Evolutionary conservation across 2,888 invertebrate species (phyloP), one percentile per base, ranked within the genome.

Genomic region (Diarsia brunnea): DNA sequence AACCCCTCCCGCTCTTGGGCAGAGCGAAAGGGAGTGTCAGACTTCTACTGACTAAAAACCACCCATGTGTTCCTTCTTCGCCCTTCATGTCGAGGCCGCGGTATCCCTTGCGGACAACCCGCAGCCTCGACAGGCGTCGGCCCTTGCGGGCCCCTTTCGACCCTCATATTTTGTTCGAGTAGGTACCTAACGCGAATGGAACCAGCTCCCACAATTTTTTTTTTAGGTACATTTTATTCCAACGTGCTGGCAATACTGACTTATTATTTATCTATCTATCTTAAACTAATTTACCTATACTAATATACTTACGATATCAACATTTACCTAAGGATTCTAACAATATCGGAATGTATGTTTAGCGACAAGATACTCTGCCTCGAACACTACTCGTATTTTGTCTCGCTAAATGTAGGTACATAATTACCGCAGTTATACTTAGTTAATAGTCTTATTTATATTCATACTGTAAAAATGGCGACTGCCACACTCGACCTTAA

Each of bases 291-390:
- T 69, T 73, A 70, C 31, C 8, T 47, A 21, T 53, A 69, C 49
- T 66, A 47, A 55, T 47, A 21, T 53, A 68, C 45, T 66, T 51
- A 55, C 53, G 27, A 72, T 76, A 78, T 82, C 66, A 82, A 75
- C 75, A 75, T 87, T 86, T 72, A 75, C 69, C 67, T 58, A 69
- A 31, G 16, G 38, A 73, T 73, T 55, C 19, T 69, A 43, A 71
- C 51, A 72, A 51, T 60, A 65, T 43, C 47, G 49, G 49, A 55
- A 67, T 73, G 55, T 69, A 63, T 19, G 10, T 63, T 47, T 31
- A 53, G 27, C 38, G 55, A 67, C 51, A 21, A 51, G 43, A 49
- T 75, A 66, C 10, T 38, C 14, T 21, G n/a, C n/a, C 16, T 24
- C 63, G 19, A 70, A 47, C 63, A 74, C 64, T 49, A 77, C 45